Evolutionary conservation across 2,797 vertebrate genomes (phyloP).

Genomic region (Furcifer pardalis): DNA sequence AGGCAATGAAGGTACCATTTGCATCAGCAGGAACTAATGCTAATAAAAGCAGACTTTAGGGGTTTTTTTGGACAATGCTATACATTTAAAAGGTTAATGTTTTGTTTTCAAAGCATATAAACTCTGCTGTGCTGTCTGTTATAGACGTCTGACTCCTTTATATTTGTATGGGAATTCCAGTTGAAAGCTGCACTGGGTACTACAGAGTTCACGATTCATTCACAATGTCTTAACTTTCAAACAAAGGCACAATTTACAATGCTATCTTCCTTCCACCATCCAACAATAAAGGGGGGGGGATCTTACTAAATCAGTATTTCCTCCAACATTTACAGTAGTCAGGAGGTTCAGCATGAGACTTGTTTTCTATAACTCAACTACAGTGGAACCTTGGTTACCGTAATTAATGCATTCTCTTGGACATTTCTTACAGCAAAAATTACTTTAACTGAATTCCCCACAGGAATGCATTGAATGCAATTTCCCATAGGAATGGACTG

Average conservation of each 20-base stretch:
- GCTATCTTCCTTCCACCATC: background rate
- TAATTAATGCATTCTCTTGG: no score
- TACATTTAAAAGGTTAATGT: background rate
- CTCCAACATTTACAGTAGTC: background rate
- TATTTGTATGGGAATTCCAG: conserved; percentile 4
- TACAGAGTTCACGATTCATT: background rate
- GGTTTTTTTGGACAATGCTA: background rate
- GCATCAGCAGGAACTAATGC: no score
- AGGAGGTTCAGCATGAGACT: conserved; percentile 43
- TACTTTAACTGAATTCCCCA: no score
- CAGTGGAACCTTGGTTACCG: no score
- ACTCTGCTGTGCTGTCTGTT: background rate
- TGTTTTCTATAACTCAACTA: background rate
- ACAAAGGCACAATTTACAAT: conserved; percentile 21
- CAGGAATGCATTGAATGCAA: no score
- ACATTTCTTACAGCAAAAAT: no score
- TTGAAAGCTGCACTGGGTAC: background rate
- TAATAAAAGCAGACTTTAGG: background rate
- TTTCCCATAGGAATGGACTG: no score
- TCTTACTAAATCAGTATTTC: conserved; percentile 35
- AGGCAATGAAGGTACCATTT: background rate
- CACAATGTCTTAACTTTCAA: conserved; percentile 28
- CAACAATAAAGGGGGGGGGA: conserved; percentile 37
- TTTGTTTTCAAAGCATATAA: background rate
- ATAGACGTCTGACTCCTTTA: background rate